Conservation (phyloP, 2,888 invertebrate genomes). For the Augochlorella aurata region DNA sequence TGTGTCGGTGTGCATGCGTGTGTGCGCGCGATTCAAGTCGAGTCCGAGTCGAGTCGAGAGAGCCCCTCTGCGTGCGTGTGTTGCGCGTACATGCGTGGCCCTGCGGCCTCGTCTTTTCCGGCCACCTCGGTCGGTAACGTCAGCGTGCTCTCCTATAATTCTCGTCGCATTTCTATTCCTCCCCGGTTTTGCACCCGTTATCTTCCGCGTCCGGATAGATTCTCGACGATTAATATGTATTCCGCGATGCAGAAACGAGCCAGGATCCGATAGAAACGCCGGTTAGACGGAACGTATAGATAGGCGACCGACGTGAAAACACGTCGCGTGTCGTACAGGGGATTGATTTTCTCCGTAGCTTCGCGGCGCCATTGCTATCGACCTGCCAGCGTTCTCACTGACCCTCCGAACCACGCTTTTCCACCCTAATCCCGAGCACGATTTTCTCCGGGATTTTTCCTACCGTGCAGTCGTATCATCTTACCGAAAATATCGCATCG, state of each 20-base stretch:
- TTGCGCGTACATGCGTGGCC: constrained; percentile 50
- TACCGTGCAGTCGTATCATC: too few species aligned
- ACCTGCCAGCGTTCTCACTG: constrained; percentile 71
- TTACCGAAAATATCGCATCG: too few species aligned
- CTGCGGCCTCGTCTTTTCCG: constrained; percentile 62
- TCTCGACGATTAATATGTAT: not conserved
- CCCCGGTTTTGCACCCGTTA: not conserved
- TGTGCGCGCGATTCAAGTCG: too few species aligned
- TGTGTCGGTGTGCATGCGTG: too few species aligned
- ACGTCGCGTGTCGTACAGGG: constrained; percentile 72
- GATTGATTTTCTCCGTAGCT: constrained; percentile 79
- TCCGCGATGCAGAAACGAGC: not conserved
- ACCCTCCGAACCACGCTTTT: constrained; percentile 68
- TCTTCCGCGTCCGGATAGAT: not conserved
- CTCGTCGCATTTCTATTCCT: constrained; percentile 9
- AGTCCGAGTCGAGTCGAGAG: constrained; percentile 7
- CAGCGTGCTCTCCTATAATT: constrained; percentile 49
- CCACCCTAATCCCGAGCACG: constrained; percentile 39
- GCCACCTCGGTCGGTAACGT: constrained; percentile 65
- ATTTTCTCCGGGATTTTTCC: not conserved
- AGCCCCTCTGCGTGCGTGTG: constrained; percentile 32
- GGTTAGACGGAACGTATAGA: constrained; percentile 7
- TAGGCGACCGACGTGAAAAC: constrained; percentile 71
- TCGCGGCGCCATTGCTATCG: constrained; percentile 80
- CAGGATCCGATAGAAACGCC: not conserved